Evolutionary conservation across 1,140 invertebrate genomes (phyloP).

Genomic region (Vanessa tameamea): DNA sequence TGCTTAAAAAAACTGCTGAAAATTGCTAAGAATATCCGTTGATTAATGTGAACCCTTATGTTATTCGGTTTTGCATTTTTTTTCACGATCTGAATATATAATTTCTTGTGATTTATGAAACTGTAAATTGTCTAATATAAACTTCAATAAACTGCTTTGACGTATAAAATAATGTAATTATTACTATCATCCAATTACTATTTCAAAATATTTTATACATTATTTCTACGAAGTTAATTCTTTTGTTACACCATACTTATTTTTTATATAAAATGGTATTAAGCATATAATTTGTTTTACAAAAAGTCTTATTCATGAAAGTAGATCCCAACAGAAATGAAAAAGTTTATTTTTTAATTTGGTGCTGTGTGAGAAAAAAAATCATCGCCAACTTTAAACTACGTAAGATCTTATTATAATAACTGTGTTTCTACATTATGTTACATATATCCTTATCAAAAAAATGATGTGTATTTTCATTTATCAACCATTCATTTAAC

Average conservation of each 20-base stretch:
- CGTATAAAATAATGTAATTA: neutral
- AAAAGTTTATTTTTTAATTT: too few relatives aligned
- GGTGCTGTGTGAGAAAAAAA: too few relatives aligned
- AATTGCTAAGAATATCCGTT: neutral
- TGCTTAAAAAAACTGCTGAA: neutral
- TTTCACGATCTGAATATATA: neutral
- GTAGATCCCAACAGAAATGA: too few relatives aligned
- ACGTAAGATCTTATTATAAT: too few relatives aligned
- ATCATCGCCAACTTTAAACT: too few relatives aligned
- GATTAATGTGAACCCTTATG: neutral
- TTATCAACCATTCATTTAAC: too few relatives aligned
- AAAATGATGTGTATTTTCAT: too few relatives aligned
- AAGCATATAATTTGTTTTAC: too few relatives aligned
- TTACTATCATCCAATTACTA: neutral
- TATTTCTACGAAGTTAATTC: neutral
- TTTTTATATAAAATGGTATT: too few relatives aligned
- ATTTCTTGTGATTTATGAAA: neutral
- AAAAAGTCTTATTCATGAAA: too few relatives aligned
- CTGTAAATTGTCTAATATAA: neutral
- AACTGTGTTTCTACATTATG: too few relatives aligned
- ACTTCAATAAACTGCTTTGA: conserved; percentile 5
- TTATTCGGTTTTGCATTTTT: neutral
- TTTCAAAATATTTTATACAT: neutral
- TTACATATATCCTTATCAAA: too few relatives aligned
- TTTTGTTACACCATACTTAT: neutral